Evolutionary conservation across 2,113 vertebrate species (phyloP).

Genomic region (Sebastes schlegelii): DNA sequence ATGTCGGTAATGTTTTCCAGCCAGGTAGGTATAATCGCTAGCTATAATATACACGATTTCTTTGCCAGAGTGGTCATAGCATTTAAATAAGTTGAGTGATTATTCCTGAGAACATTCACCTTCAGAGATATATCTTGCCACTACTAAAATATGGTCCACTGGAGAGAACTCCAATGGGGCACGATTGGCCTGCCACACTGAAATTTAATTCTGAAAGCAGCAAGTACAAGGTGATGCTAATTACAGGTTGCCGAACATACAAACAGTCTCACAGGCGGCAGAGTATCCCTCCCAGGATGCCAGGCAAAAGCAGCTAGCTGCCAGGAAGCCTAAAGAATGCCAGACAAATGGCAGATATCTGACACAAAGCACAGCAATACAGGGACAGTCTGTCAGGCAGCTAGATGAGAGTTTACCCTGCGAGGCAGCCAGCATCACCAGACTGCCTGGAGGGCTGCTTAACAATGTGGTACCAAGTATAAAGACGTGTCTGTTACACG

Average conservation of each 20-base stretch:
- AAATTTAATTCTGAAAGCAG: conserved; percentile 50
- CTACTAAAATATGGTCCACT: neutral
- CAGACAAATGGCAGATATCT: conserved; percentile 65
- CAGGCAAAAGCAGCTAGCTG: conserved; percentile 48
- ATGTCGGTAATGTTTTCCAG: too few species aligned
- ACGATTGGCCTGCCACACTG: conserved; percentile 36
- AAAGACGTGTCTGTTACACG: conserved; percentile 18
- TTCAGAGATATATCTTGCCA: neutral
- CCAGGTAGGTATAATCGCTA: too few species aligned
- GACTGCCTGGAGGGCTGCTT: conserved; percentile 32
- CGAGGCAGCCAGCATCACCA: conserved; percentile 46
- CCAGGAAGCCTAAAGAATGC: conserved; percentile 58
- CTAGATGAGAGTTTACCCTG: conserved; percentile 52
- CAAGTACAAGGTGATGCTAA: conserved; percentile 59
- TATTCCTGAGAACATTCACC: too few species aligned
- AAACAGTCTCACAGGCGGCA: conserved; percentile 52
- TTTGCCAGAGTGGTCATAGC: too few species aligned
- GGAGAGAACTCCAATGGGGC: conserved; percentile 21
- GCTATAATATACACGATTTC: too few species aligned
- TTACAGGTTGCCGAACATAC: conserved; percentile 64
- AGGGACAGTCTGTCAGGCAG: conserved; percentile 63
- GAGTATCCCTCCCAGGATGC: conserved; percentile 46
- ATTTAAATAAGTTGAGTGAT: too few species aligned
- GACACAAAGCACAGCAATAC: conserved; percentile 60
- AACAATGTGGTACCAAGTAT: conserved; percentile 20